Evolutionary conservation across 2,113 vertebrate genomes (phyloP).

Genomic region (Caracal caracal): DNA sequence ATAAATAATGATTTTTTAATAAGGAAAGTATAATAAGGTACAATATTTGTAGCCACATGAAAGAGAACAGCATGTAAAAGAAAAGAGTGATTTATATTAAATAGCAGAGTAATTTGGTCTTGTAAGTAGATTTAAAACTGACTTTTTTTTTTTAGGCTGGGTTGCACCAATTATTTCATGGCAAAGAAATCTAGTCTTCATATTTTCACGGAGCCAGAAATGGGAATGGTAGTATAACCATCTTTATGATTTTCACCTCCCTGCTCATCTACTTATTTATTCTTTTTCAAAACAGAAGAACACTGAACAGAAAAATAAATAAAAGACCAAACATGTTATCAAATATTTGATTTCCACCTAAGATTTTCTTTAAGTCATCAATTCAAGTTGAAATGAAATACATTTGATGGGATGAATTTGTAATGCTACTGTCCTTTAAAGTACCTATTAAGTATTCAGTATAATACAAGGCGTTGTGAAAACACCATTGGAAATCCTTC

Average conservation of each 20-base stretch:
- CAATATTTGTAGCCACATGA: neutral
- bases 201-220: neutral
- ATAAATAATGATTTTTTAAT: neutral
- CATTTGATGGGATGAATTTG: neutral
- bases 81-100: neutral
- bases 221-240: neutral
- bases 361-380: neutral
- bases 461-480: neutral
- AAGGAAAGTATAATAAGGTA: neutral
- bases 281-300: neutral
- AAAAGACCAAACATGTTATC: neutral
- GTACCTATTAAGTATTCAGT: neutral
- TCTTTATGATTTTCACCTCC: neutral
- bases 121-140: neutral
- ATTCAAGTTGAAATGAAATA: neutral
- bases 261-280: neutral
- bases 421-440: neutral
- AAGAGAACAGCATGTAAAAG: neutral
- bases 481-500: neutral
- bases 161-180: neutral
- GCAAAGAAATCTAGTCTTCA: neutral
- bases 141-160: neutral
- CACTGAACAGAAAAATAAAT: neutral
- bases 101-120: neutral
- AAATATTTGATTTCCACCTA: neutral